Evolutionary conservation across 1,140 invertebrate species (phyloP).

Genomic region (Drosophila takahashii): DNA sequence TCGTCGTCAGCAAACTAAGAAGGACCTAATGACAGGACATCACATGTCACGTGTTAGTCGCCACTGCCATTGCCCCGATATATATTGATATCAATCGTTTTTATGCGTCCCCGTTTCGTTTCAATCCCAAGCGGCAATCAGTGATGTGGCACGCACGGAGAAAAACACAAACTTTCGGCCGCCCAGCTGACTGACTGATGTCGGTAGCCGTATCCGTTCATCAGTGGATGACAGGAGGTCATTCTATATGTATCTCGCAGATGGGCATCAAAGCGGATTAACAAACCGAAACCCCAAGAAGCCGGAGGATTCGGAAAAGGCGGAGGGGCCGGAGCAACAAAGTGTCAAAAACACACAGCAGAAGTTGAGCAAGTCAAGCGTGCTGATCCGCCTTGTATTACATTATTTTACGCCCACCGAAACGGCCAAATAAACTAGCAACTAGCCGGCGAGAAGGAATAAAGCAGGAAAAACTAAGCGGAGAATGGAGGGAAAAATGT

Average conservation of each 20-base stretch:
- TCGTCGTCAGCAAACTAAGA: constrained; percentile 14
- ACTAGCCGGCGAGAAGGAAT: constrained; percentile 28
- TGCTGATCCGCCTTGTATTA: constrained; percentile 63
- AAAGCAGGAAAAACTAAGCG: constrained; percentile 29
- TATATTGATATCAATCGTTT: constrained; percentile 77
- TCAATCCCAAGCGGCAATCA: constrained; percentile 57
- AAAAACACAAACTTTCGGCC: constrained; percentile 56
- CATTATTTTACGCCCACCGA: constrained; percentile 51
- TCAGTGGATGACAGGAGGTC: constrained; percentile 64
- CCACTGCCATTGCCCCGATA: constrained; percentile 38
- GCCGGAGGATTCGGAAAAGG: background rate
- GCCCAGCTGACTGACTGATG: constrained; percentile 19
- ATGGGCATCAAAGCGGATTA: constrained; percentile 79
- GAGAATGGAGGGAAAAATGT: constrained; percentile 30
- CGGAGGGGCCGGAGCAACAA: constrained; percentile 59
- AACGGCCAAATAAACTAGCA: constrained; percentile 50
- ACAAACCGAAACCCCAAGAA: constrained; percentile 43
- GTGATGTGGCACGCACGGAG: constrained; percentile 58
- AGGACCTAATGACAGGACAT: constrained; percentile 70
- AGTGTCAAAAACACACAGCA: constrained; percentile 72
- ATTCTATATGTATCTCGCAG: constrained; percentile 18
- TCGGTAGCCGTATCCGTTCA: constrained; percentile 23
- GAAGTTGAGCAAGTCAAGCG: constrained; percentile 78
- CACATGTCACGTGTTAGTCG: constrained; percentile 43
- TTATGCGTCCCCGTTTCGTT: constrained; percentile 42